Evolutionary conservation across 2,797 vertebrate genomes (phyloP).

Genomic region (Eleutherodactylus coqui): DNA sequence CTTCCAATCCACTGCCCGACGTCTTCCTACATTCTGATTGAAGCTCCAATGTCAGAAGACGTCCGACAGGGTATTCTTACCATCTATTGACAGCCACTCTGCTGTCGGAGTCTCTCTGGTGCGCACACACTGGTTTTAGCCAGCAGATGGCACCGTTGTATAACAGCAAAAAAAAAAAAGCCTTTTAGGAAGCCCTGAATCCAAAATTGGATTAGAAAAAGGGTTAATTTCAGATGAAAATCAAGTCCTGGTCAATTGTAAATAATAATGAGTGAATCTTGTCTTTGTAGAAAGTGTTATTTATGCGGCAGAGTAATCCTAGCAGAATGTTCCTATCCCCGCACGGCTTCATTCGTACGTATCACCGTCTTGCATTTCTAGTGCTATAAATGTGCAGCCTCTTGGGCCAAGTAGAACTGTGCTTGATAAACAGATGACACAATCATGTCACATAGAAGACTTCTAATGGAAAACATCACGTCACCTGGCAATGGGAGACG

Average conservation of each 20-base stretch:
- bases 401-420: not conserved
- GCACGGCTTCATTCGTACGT: not conserved
- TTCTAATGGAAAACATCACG: constrained; percentile 5
- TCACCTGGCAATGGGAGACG: constrained; percentile 59
- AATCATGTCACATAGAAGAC: not conserved
- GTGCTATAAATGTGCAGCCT: not conserved
- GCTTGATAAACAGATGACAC: not conserved
- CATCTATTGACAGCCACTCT: no score
- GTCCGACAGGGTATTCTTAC: no score
- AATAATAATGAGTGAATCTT: not conserved
- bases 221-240: not conserved
- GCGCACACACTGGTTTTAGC: no score
- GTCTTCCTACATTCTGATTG: no score
- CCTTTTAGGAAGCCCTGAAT: no score
- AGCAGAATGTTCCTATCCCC: not conserved
- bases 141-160: no score
- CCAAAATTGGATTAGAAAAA: no score
- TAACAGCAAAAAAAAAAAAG: no score
- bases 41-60: no score
- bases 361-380: not conserved
- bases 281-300: not conserved
- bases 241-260: not conserved
- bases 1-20: no score
- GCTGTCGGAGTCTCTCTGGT: no score
- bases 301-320: not conserved